A percentile compares a stretch with the other conserved stretches of the same genome.
These are phyloP conservation scores for Dolichoris vasculosae DNA, from an alignment of 1,140 invertebrate genomes.

Conservation along the genomic window DNA sequence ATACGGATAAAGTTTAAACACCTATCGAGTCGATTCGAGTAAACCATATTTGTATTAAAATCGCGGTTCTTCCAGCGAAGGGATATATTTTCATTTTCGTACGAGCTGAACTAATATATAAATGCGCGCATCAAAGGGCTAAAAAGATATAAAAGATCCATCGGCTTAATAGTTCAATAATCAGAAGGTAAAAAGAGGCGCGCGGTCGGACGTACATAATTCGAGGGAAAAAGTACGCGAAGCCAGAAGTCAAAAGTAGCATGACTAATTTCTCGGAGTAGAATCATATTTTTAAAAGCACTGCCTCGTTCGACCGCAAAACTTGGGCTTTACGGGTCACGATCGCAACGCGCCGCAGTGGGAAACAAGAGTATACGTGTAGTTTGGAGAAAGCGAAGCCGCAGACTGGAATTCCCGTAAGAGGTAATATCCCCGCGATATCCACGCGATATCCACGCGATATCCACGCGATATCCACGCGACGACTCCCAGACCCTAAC, in stretches of 20 bases:
- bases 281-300: slow-evolving; percentile 18
- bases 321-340: background rate
- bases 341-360: background rate
- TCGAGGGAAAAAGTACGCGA: background rate
- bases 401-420: slow-evolving; percentile 6
- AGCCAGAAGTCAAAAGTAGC: background rate
- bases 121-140: background rate
- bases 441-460: background rate
- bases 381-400: background rate
- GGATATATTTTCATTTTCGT: background rate
- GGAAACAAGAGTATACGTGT: background rate
- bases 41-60: too few relatives aligned
- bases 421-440: too few relatives aligned
- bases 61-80: background rate
- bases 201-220: background rate
- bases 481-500: background rate
- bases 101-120: background rate
- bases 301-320: background rate
- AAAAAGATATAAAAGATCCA: background rate
- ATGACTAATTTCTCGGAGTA: background rate
- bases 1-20: too few relatives aligned
- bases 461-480: background rate
- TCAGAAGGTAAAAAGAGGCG: background rate
- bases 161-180: background rate
- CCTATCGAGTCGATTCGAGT: too few relatives aligned